Conservation (phyloP, 2,113 vertebrate species). For the Gasterosteus nipponicus region DNA sequence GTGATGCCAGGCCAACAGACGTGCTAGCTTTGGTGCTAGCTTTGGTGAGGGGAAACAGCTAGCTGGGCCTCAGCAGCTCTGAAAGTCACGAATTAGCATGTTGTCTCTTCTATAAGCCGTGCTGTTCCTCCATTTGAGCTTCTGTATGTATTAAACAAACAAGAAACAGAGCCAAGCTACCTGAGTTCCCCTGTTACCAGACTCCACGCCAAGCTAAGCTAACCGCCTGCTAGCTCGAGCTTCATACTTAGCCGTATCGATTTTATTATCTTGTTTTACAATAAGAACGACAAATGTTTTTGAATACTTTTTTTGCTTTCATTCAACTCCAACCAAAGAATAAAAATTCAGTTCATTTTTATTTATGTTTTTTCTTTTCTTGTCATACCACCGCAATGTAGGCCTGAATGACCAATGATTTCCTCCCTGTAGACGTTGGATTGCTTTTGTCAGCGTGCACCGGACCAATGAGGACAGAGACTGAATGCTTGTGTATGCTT, state of each 20-base stretch:
- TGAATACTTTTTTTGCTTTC: neutral
- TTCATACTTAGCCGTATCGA: neutral
- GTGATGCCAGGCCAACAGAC: neutral
- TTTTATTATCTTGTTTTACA: neutral
- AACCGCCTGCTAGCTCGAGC: neutral
- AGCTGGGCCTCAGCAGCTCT: neutral
- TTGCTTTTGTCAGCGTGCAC: slow-evolving; percentile 4
- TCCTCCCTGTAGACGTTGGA: slow-evolving; percentile 9
- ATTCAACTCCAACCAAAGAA: neutral
- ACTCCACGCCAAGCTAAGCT: neutral
- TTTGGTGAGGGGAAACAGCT: neutral
- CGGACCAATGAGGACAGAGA: slow-evolving; percentile 28
- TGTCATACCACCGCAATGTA: neutral
- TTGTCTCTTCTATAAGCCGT: neutral
- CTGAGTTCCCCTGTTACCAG: neutral
- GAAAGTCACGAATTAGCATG: neutral
- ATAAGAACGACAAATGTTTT: neutral
- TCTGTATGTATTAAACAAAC: neutral
- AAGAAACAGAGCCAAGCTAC: neutral
- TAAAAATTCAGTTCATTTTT: neutral
- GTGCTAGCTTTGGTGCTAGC: neutral
- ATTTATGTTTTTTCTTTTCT: neutral
- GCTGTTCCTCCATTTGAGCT: neutral
- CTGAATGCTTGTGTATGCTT: slow-evolving; percentile 11
- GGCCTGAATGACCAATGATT: slow-evolving; percentile 6